These are phyloP conservation scores for Melanerpes formicivorus DNA, from an alignment of 2,113 vertebrate genomes.

Conservation along the genomic window DNA sequence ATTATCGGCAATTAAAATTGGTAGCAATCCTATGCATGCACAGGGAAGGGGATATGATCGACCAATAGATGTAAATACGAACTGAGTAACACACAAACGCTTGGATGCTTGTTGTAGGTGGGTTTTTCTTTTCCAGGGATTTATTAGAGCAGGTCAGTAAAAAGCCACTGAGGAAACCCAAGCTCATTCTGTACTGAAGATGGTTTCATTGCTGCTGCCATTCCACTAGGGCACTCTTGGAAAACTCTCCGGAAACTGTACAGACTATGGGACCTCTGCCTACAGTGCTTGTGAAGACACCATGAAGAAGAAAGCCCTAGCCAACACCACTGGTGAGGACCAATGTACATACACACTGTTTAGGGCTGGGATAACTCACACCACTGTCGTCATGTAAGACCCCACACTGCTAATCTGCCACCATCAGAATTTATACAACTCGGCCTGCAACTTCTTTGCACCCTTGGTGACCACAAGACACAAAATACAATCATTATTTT, in stretches of 20 bases:
- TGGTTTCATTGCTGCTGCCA: background rate
- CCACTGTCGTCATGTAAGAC: background rate
- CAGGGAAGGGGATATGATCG: background rate
- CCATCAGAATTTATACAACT: background rate
- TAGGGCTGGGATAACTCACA: background rate
- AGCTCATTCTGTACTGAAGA: background rate
- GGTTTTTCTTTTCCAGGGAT: background rate
- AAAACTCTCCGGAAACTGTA: background rate
- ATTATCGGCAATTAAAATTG: slow-evolving; percentile 10
- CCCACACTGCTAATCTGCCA: background rate
- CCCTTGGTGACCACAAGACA: background rate
- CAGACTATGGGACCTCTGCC: fast-evolving
- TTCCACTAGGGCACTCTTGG: background rate
- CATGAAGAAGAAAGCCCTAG: background rate
- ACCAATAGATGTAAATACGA: background rate
- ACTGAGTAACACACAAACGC: background rate
- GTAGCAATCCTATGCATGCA: background rate
- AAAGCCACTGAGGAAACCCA: background rate
- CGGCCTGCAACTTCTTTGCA: background rate
- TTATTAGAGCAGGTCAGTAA: background rate
- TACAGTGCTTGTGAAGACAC: background rate
- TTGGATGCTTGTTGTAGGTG: background rate
- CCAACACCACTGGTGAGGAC: background rate
- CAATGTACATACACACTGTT: fast-evolving
- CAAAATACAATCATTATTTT: slow-evolving; percentile 31